Conservation (phyloP, 2,113 vertebrate genomes). For the Albula goreensis region DNA sequence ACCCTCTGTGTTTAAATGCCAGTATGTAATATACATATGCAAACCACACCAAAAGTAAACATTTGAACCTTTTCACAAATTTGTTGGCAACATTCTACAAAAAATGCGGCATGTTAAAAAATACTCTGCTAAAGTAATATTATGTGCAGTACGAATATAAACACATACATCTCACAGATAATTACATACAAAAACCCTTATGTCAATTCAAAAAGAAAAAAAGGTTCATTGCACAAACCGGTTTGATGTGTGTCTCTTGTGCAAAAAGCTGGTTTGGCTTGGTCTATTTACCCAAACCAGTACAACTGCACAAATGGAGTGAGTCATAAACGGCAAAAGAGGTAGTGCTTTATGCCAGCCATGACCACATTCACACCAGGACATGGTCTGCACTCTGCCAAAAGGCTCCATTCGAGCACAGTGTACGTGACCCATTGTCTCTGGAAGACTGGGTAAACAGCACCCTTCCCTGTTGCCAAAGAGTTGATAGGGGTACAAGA, state of each 20-base stretch:
- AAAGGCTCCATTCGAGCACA: background rate
- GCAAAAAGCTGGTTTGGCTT: background rate
- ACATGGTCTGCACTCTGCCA: background rate
- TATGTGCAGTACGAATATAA: background rate
- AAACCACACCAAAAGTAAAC: no score
- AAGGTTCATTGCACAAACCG: background rate
- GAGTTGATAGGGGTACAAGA: no score
- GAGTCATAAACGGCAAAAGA: background rate
- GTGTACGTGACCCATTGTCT: background rate
- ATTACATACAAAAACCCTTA: no score
- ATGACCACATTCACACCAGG: background rate
- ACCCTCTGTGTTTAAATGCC: no score
- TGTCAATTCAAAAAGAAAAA: background rate
- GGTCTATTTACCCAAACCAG: background rate
- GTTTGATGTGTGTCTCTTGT: no score
- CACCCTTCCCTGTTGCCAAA: background rate
- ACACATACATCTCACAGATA: background rate
- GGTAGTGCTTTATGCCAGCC: background rate
- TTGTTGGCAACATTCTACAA: no score
- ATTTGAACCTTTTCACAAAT: no score
- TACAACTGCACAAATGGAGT: background rate
- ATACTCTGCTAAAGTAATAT: no score
- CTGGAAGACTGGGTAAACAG: background rate
- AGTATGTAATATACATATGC: no score
- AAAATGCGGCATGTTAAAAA: no score